Evolutionary conservation across 1,140 invertebrate genomes (phyloP), one percentile per base, ranked within the genome.

Genomic region (Drosophila neocordata): DNA sequence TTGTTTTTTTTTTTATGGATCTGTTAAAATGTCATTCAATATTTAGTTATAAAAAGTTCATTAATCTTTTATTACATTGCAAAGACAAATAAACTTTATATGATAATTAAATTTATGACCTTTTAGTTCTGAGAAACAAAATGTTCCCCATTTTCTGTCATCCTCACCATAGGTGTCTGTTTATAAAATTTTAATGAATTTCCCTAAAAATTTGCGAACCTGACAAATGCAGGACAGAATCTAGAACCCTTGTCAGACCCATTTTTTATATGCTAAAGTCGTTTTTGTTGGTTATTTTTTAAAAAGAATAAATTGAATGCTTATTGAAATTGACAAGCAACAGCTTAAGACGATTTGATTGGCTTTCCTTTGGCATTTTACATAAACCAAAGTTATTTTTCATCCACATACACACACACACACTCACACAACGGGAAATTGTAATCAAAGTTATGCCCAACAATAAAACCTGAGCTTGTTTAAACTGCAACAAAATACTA

Each of bases 321-420:
- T 74, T 67, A 81, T 78, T 75, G 74, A 63, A 87, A 85, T 75
- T 85, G 81, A 82, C 78, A 85, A 70, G 58, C 52, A 38, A n/a
- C 44, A 56, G 53, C 58, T 52, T 34, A 5, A 62, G 41, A 34
- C 24, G 87, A 87, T 78, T 85, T 82, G 74, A 85, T 85, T 84
- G 68, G 38, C 71, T 65, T 72, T 55, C 12, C 9, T 58, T 56
- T 60, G 27, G 11, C 37, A 38, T 41, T 56, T 56, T 35, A 56
- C 1, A 56, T 18, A 56, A 56, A 31, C 53, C 22, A 11, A 56
- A 35, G n/a, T 12, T 34, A 13, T 34, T 56, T 37, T 44, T 11
- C 11, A 20, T 31, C 5, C 13, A 9, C 37, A 24, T 24, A 70
- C 62, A 76, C 44, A 52, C 20, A 65, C 18, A 31, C 27, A 31